Evolutionary conservation across 2,113 vertebrate genomes (phyloP).

Genomic region (Pyxicephalus adspersus): DNA sequence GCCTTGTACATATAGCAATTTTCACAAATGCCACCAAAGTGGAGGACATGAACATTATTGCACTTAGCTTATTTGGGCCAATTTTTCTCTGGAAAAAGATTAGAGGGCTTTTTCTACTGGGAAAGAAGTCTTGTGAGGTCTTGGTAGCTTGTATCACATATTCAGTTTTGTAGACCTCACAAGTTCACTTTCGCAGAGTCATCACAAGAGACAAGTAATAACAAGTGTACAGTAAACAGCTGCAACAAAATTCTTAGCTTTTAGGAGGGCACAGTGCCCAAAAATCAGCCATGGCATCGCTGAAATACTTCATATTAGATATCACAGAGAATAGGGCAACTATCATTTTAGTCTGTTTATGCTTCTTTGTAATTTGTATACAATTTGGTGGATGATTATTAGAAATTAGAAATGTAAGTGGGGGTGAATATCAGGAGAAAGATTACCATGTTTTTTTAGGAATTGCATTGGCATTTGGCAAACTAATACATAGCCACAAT

Average conservation of each 20-base stretch:
- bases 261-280: conserved; percentile 18
- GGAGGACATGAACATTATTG: too few relatives aligned
- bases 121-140: conserved; percentile 39
- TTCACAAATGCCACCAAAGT: too few relatives aligned
- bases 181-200: conserved; percentile 22
- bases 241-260: conserved; percentile 25
- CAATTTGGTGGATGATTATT: neutral
- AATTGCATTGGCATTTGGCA: too few relatives aligned
- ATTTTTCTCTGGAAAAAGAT: conserved; percentile 29
- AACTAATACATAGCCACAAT: too few relatives aligned
- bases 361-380: neutral
- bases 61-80: too few relatives aligned
- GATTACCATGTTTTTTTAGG: too few relatives aligned
- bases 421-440: too few relatives aligned
- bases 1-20: too few relatives aligned
- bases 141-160: conserved; percentile 6
- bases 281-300: neutral
- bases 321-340: neutral
- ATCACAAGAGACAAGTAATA: conserved; percentile 30
- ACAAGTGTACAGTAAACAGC: conserved; percentile 39
- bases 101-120: neutral
- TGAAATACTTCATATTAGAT: neutral
- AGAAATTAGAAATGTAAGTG: too few relatives aligned
- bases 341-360: neutral
- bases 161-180: conserved; percentile 43